Conservation (phyloP, 2,113 vertebrate species). For the Accipiter cooperii region DNA sequence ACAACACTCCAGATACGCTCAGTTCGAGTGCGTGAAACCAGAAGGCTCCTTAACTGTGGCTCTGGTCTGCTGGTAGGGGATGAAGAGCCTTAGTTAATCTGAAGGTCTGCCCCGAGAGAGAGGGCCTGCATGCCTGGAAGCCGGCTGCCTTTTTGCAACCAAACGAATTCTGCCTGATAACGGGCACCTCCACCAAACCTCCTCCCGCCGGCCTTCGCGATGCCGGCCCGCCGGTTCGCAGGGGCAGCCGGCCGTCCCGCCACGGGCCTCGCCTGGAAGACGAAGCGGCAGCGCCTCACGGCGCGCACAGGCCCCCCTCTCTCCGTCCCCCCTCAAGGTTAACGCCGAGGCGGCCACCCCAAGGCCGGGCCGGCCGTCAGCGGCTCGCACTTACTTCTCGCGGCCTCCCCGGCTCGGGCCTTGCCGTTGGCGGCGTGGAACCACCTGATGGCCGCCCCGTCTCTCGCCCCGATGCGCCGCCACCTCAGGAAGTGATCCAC, state of each 20-base stretch:
- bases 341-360: background rate
- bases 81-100: too few relatives aligned
- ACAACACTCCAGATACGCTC: too few relatives aligned
- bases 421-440: conserved; percentile 42
- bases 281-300: too few relatives aligned
- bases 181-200: background rate
- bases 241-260: rapidly evolving
- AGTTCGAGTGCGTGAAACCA: rapidly evolving
- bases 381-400: background rate
- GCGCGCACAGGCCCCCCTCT: too few relatives aligned
- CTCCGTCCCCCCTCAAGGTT: rapidly evolving
- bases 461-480: background rate
- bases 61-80: too few relatives aligned
- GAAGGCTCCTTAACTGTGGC: rapidly evolving
- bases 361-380: background rate
- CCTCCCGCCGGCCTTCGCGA: background rate
- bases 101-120: background rate
- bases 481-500: background rate
- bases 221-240: rapidly evolving
- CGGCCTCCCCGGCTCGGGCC: background rate
- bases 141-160: rapidly evolving
- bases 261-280: rapidly evolving
- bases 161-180: rapidly evolving
- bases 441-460: conserved; percentile 16
- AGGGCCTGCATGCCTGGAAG: rapidly evolving